phyloP scores from a whole-genome alignment of 2,797 vertebrate genomes.

The Pagetopsis macropterus region DNA sequence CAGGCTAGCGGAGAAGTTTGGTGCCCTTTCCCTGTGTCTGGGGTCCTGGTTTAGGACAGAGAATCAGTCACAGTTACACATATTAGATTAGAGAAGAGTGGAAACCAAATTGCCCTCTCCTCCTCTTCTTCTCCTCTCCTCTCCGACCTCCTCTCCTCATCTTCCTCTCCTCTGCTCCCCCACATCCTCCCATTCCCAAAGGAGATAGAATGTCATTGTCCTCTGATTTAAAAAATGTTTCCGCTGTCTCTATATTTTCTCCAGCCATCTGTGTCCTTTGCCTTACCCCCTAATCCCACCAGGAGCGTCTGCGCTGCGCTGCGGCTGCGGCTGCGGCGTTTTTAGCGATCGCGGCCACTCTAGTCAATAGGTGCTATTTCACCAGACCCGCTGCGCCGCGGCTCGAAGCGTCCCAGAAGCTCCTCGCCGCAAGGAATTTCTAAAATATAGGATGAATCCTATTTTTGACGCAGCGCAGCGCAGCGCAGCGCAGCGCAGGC shows the following conservation, averaged over 20 bases:
- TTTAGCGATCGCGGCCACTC: no score
- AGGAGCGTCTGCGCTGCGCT: no score
- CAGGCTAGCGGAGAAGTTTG: constrained; percentile 72
- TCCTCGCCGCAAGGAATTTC: no score
- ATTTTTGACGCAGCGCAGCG: no score
- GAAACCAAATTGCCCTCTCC: constrained; percentile 77
- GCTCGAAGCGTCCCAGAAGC: no score
- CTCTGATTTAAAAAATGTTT: constrained; percentile 43
- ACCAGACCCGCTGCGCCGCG: no score
- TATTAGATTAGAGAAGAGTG: constrained; percentile 80
- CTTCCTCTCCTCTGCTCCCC: constrained; percentile 49
- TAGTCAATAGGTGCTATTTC: no score
- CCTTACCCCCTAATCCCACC: constrained; percentile 13
- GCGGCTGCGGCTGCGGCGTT: no score
- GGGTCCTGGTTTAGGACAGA: constrained; percentile 75
- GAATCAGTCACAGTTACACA: constrained; percentile 81
- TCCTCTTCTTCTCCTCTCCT: constrained; percentile 58
- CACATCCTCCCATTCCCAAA: constrained; percentile 57
- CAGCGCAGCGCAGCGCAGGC: no score
- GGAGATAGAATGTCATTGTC: constrained; percentile 68
- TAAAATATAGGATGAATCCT: no score
- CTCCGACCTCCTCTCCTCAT: constrained; percentile 46
- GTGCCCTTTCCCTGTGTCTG: constrained; percentile 73
- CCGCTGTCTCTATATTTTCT: constrained; percentile 34
- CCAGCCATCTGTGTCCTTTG: constrained; percentile 48